Evolutionary conservation across 2,888 invertebrate genomes (phyloP).

Genomic region (Mesoligia furuncula): DNA sequence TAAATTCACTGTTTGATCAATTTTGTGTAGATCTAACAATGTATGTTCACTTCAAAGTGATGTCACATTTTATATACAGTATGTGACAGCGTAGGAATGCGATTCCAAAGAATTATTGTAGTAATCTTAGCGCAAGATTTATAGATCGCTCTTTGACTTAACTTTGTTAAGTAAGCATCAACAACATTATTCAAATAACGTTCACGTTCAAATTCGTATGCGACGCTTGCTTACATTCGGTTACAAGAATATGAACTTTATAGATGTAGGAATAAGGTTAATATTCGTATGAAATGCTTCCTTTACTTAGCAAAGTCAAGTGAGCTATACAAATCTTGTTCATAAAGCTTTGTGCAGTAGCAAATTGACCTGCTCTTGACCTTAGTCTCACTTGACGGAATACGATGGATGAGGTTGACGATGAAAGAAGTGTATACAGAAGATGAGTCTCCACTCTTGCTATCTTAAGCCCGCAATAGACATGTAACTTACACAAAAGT

Average conservation of each 20-base stretch:
- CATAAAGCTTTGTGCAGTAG: not conserved
- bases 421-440: too few species aligned
- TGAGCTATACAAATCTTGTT: not conserved
- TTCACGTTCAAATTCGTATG: not conserved
- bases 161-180: not conserved
- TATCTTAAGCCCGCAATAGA: too few species aligned
- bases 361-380: not conserved
- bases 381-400: not conserved
- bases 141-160: not conserved
- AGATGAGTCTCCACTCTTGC: not conserved
- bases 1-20: conserved; percentile 6
- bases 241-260: not conserved
- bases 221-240: not conserved
- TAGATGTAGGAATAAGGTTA: not conserved
- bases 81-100: not conserved
- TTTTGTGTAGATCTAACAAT: conserved; percentile 8
- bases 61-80: not conserved
- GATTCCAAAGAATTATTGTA: not conserved
- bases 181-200: not conserved
- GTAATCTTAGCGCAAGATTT: not conserved
- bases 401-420: not conserved
- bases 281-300: not conserved
- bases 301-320: not conserved
- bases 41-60: not conserved
- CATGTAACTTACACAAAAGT: too few species aligned